Evolutionary conservation across 2,113 vertebrate species (phyloP).

Genomic region (Nycticorax nycticorax): DNA sequence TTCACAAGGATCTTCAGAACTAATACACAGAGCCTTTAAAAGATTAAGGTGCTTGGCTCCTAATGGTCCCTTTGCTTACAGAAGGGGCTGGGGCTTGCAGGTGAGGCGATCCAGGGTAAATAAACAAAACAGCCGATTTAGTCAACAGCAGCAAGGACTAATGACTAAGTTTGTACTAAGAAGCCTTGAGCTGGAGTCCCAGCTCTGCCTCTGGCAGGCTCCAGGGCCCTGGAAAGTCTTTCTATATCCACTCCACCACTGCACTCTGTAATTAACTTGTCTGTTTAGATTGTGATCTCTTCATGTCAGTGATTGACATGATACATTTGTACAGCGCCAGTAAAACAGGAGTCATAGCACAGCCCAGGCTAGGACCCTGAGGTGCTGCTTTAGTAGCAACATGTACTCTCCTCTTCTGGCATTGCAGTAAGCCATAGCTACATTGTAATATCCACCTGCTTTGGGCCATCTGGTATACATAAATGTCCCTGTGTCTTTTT

Average conservation of each 20-base stretch:
- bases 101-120: not conserved
- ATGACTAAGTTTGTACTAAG: not conserved
- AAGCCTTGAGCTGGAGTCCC: not conserved
- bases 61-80: not conserved
- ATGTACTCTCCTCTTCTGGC: not conserved
- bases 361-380: constrained; percentile 5
- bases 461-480: constrained; percentile 20
- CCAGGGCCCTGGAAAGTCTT: not conserved
- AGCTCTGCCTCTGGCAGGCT: not conserved
- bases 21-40: not conserved
- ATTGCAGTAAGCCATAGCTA: not conserved
- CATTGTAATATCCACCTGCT: not conserved
- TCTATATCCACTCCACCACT: not conserved
- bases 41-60: not conserved
- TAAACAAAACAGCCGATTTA: not conserved
- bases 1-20: not conserved
- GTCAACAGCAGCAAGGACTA: not conserved
- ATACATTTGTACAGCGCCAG: not conserved
- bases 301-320: not conserved
- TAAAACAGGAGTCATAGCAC: not conserved
- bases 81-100: not conserved
- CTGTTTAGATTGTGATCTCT: constrained; percentile 13
- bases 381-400: not conserved
- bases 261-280: constrained; percentile 7
- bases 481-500: not conserved